Evolutionary conservation across 2,888 invertebrate species (phyloP).

Genomic region (Apamea anceps): DNA sequence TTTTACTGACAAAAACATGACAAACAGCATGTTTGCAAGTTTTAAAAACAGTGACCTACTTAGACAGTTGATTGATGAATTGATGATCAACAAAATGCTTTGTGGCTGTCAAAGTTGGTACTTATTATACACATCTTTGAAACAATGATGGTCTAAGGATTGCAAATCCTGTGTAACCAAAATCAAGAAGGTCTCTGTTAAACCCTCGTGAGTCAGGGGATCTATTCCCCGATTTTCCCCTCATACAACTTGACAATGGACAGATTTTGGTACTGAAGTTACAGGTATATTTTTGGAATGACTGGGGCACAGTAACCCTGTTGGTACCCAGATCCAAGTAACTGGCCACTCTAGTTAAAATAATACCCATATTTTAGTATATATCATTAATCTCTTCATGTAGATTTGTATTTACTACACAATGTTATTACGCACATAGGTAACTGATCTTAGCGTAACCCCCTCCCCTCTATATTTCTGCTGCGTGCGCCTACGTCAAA

Average conservation of each 20-base stretch:
- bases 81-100: conserved; percentile 17
- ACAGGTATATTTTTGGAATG: no score
- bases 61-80: conserved; percentile 16
- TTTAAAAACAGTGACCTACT: conserved; percentile 33
- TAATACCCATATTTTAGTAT: not conserved
- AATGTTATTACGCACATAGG: conserved; percentile 40
- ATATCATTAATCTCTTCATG: not conserved
- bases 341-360: not conserved
- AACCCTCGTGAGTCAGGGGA: not conserved
- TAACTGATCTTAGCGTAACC: conserved; percentile 48
- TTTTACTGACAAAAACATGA: not conserved
- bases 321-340: not conserved
- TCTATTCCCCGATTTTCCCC: not conserved
- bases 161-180: not conserved
- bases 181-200: not conserved
- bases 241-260: not conserved
- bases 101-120: conserved; percentile 20
- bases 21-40: conserved; percentile 4
- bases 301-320: not conserved
- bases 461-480: not conserved
- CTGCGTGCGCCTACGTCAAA: conserved; percentile 55
- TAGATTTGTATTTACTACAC: conserved; percentile 38
- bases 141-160: not conserved
- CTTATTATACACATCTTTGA: not conserved
- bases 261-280: not conserved